A percentile compares a stretch with the other conserved stretches of the same genome.
Evolutionary conservation across 2,888 invertebrate genomes (phyloP).

Genomic region (Dolomedes plantarius): DNA sequence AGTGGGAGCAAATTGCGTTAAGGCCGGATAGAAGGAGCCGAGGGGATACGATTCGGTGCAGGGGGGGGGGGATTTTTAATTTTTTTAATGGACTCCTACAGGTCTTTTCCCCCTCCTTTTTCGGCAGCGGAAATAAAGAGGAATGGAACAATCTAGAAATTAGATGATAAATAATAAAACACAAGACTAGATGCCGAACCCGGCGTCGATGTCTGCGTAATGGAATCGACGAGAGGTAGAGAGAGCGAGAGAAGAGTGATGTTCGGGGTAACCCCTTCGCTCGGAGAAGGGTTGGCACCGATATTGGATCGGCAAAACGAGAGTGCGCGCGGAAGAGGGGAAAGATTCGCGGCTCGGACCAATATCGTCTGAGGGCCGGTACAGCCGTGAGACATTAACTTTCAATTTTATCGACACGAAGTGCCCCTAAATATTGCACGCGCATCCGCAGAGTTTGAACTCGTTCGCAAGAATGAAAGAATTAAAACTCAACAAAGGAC

Average conservation of each 20-base stretch:
- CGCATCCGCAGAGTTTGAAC: no score
- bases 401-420: no score
- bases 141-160: slow-evolving; percentile 69
- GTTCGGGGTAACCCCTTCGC: neutral
- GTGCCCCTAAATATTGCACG: no score
- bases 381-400: no score
- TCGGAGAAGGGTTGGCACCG: no score
- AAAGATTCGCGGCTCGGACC: no score
- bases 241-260: slow-evolving; percentile 16
- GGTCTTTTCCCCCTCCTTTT: slow-evolving; percentile 34
- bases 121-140: slow-evolving; percentile 27
- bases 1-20: slow-evolving; percentile 54
- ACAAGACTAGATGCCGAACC: slow-evolving; percentile 23
- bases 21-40: slow-evolving; percentile 38
- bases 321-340: no score
- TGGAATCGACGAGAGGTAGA: slow-evolving; percentile 47
- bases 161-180: slow-evolving; percentile 68
- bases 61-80: slow-evolving; percentile 66
- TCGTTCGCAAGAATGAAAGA: no score
- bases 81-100: slow-evolving; percentile 71
- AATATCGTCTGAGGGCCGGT: no score
- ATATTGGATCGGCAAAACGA: no score
- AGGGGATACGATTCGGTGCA: slow-evolving; percentile 55
- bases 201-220: slow-evolving; percentile 56
- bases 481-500: no score